Evolutionary conservation across 1,140 invertebrate genomes (phyloP), one percentile per base, ranked within the genome.

Genomic region (Radopholus similis): DNA sequence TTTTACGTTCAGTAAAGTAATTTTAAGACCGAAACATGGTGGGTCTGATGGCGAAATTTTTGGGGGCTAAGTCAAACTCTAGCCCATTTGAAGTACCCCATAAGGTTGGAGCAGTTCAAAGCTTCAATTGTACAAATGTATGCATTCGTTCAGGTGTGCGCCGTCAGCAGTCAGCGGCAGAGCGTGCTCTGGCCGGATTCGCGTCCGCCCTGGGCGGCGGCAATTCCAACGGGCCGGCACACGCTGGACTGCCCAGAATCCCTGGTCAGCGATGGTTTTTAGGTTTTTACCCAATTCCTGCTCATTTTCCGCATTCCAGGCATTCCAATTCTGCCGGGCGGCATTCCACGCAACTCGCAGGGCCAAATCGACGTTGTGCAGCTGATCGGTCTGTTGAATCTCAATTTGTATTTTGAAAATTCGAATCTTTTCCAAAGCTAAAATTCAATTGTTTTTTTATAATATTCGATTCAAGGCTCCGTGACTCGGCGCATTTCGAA

Each of bases 291-390:
- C 15, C 2, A 21, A 18, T 42, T 4, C 32, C 1, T 5, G 4
- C 44, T 5, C 26, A 11, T 3, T 15, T 18, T 71, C n/a, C n/a
- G n/a, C n/a, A n/a, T n/a, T n/a, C n/a, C 72, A 57, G 79, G 79
- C 32, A 81, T 81, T 49, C 79, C 79, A 40, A 72, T 81, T 49
- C 70, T 81, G 26, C 79, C 79, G 42, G 80, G 80, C 21, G 79
- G 79, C 38, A 81, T 81, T 59, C 79, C 79, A 40, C 55, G 79
- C 28, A 81, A 81, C 68, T 72, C 79, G 38, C 79, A 82, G 66
- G 79, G 79, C 66, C 79, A 81, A 68, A 81, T 81, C 57, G 79
- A 81, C 53, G 78, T 81, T 32, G 79, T 81, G 9, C 79, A 77
- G 37, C 74, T 81, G 40, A 81, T 81, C 58, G 77, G 68, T 70